phyloP scores from a whole-genome alignment of 2,113 vertebrate genomes.

The Dasypus novemcinctus region DNA sequence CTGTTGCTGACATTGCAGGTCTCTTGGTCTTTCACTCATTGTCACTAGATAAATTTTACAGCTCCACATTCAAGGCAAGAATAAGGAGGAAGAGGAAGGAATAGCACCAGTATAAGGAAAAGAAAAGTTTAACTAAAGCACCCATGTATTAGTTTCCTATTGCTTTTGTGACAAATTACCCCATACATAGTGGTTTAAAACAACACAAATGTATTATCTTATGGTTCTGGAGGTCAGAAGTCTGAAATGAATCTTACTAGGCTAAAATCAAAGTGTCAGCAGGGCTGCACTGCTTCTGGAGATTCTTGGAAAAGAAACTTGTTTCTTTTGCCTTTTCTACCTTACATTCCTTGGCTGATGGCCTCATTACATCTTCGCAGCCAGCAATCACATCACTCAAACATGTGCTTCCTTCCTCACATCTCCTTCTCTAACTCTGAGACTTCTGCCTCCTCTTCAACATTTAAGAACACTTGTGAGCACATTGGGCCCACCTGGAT shows the following conservation, averaged over 20 bases:
- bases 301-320: background rate
- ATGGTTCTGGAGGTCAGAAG: too few relatives aligned
- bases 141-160: background rate
- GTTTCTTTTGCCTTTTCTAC: background rate
- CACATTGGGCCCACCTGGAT: background rate
- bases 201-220: too few relatives aligned
- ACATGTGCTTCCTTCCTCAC: background rate
- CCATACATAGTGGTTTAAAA: too few relatives aligned
- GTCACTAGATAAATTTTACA: background rate
- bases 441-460: background rate
- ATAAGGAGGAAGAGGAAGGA: background rate
- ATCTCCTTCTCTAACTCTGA: background rate
- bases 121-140: background rate
- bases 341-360: background rate
- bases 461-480: constrained; percentile 4
- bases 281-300: background rate
- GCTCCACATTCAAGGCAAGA: background rate
- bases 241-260: too few relatives aligned
- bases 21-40: constrained; percentile 25
- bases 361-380: background rate
- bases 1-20: background rate
- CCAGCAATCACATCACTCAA: background rate
- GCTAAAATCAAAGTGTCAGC: too few relatives aligned
- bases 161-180: too few relatives aligned
- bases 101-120: background rate